Conservation (phyloP, 2,113 vertebrate genomes). For the Nothoprocta perdicaria region DNA sequence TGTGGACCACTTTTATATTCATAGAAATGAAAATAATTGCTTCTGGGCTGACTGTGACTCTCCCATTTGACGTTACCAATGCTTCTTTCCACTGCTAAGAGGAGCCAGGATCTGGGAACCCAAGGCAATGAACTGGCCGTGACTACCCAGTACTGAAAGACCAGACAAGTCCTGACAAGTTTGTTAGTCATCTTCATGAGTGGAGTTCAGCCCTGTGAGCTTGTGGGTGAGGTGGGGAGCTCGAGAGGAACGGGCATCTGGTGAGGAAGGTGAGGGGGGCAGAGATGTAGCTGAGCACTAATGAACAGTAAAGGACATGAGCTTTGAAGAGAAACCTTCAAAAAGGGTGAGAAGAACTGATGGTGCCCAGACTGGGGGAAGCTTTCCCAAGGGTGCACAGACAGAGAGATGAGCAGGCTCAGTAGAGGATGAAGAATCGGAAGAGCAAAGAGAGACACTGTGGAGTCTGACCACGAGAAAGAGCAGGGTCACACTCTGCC, state of each 20-base stretch:
- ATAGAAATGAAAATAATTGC: background rate
- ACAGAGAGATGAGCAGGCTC: background rate
- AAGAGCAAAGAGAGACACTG: background rate
- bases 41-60: background rate
- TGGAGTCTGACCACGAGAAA: background rate
- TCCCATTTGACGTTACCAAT: background rate
- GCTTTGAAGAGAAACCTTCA: background rate
- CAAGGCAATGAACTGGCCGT: background rate
- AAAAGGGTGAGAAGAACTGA: too few relatives aligned
- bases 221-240: background rate
- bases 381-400: background rate
- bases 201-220: background rate
- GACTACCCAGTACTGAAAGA: background rate
- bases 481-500: background rate
- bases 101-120: background rate
- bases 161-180: fast-evolving
- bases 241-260: background rate
- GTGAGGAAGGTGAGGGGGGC: background rate
- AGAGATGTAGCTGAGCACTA: background rate
- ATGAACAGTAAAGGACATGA: background rate
- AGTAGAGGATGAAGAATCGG: background rate
- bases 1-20: background rate
- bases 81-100: background rate
- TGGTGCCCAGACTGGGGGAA: background rate
- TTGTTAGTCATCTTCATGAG: background rate